phyloP scores from a whole-genome alignment of 2,888 invertebrate species.

The Cephus rjabovi region DNA sequence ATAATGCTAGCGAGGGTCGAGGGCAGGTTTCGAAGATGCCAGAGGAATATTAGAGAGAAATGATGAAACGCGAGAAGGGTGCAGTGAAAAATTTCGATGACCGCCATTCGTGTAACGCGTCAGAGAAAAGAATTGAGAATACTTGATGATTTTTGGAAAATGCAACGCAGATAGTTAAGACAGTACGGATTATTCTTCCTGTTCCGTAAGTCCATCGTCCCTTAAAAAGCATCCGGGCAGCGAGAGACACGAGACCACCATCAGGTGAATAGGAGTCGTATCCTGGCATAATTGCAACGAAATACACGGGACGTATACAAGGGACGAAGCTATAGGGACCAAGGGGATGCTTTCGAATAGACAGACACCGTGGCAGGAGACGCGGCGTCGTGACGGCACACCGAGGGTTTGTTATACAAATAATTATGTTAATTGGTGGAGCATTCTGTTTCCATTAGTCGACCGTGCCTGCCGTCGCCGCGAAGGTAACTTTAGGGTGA shows the following conservation, averaged over 20 bases:
- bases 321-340: neutral
- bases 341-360: constrained; percentile 3
- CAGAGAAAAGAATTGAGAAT: neutral
- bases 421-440: constrained; percentile 44
- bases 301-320: constrained; percentile 26
- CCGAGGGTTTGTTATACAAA: constrained; percentile 37
- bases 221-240: neutral
- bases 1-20: too few species aligned
- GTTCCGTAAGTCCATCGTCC: neutral
- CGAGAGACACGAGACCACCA: neutral
- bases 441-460: constrained; percentile 35
- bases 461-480: constrained; percentile 4
- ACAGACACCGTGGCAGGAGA: neutral
- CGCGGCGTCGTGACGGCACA: constrained; percentile 5
- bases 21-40: too few species aligned
- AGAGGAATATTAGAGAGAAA: too few species aligned
- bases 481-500: constrained; percentile 24
- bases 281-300: constrained; percentile 34
- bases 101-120: neutral
- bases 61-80: too few species aligned
- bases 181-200: neutral
- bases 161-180: neutral
- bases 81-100: too few species aligned
- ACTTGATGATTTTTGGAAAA: neutral
- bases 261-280: neutral